Evolutionary conservation across 2,888 invertebrate genomes (phyloP).

Genomic region (Hylaea fasciaria): DNA sequence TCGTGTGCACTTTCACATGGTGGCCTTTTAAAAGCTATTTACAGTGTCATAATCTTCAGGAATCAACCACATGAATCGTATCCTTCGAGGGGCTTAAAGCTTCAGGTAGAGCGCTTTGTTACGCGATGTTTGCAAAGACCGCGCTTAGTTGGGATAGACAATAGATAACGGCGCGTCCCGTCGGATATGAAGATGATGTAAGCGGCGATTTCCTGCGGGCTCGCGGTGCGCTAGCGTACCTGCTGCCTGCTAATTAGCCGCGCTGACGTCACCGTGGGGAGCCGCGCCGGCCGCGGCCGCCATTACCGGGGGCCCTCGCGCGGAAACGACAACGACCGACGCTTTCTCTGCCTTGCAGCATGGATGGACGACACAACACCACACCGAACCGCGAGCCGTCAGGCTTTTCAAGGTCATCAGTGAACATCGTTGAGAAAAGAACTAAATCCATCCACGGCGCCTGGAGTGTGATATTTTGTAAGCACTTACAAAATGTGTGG

Average conservation of each 20-base stretch:
- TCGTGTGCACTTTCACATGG: slow-evolving; percentile 9
- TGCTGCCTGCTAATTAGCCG: slow-evolving; percentile 76
- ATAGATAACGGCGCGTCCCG: slow-evolving; percentile 63
- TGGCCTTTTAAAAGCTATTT: slow-evolving; percentile 11
- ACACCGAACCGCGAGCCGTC: slow-evolving; percentile 40
- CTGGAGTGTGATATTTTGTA: slow-evolving; percentile 8
- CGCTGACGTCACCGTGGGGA: slow-evolving; percentile 76
- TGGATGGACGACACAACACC: slow-evolving; percentile 46
- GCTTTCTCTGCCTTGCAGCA: slow-evolving; percentile 74
- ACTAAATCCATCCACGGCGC: slow-evolving; percentile 2
- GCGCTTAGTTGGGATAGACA: slow-evolving; percentile 46
- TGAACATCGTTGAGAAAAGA: slow-evolving; percentile 1
- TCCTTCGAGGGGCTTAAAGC: slow-evolving; percentile 2
- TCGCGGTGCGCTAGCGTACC: slow-evolving; percentile 60
- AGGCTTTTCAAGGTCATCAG: slow-evolving; percentile 58
- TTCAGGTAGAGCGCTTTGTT: slow-evolving; percentile 5
- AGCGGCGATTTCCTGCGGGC: slow-evolving; percentile 78
- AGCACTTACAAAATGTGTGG: slow-evolving; percentile 2
- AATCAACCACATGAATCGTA: neutral
- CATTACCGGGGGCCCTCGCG: slow-evolving; percentile 79
- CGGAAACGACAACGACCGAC: slow-evolving; percentile 83
- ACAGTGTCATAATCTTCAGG: slow-evolving; percentile 8
- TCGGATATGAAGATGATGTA: slow-evolving; percentile 73
- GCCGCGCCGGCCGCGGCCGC: slow-evolving; percentile 59
- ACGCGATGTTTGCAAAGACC: slow-evolving; percentile 17